phyloP scores from a whole-genome alignment of 2,888 invertebrate genomes.

The Coecobrya sp. region DNA sequence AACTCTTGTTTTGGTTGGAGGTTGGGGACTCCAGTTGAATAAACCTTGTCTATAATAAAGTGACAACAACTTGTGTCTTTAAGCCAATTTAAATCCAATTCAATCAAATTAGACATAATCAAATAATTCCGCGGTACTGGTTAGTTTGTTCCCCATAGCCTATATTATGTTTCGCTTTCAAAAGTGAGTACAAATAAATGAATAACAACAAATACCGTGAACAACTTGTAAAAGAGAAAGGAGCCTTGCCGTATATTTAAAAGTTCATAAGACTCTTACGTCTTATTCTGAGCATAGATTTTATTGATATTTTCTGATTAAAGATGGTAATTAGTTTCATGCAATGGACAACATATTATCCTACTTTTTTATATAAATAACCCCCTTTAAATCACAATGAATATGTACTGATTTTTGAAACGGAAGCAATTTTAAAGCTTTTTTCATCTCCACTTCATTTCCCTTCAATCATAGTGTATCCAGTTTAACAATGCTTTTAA shows the following conservation, averaged over 20 bases:
- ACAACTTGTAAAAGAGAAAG: neutral
- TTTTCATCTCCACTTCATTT: slow-evolving; percentile 45
- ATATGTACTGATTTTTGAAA: neutral
- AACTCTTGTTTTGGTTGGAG: slow-evolving; percentile 30
- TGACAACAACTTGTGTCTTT: slow-evolving; percentile 75
- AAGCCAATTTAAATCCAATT: slow-evolving; percentile 78
- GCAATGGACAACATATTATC: neutral
- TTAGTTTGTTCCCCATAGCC: slow-evolving; percentile 1
- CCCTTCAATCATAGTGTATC: slow-evolving; percentile 42
- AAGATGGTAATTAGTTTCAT: neutral
- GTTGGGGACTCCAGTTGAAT: slow-evolving; percentile 60
- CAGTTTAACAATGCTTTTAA: slow-evolving; percentile 22
- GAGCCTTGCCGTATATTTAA: neutral
- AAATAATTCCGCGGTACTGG: slow-evolving; percentile 73
- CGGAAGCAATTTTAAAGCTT: slow-evolving; percentile 37
- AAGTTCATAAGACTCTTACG: neutral
- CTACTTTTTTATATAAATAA: neutral
- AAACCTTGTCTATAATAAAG: slow-evolving; percentile 61
- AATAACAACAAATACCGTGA: neutral
- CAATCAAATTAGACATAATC: slow-evolving; percentile 75
- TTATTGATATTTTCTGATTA: neutral
- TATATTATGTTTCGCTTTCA: neutral
- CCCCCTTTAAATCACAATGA: neutral
- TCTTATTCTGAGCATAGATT: too few relatives aligned
- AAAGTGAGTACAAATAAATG: neutral